Percentiles rank a stretch among this genome's conserved stretches.
Evolutionary conservation across 2,113 vertebrate species (phyloP).

Genomic region (Ploceus nigricollis): DNA sequence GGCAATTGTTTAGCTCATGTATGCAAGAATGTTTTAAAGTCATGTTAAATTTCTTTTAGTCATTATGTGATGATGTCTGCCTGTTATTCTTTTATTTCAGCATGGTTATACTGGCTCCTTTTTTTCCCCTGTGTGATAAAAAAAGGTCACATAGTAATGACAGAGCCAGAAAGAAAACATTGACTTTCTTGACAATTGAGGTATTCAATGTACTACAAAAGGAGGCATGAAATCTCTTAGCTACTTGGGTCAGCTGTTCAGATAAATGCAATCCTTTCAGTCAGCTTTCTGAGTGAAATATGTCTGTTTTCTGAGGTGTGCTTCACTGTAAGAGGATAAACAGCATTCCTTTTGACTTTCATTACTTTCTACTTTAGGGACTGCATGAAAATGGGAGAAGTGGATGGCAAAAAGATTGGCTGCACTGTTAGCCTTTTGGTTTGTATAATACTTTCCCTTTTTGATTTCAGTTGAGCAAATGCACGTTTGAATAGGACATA

Average conservation of each 20-base stretch:
- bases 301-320: background rate
- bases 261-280: background rate
- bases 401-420: constrained; percentile 97
- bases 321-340: background rate
- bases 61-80: background rate
- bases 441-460: constrained; percentile 53
- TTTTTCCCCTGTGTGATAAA: background rate
- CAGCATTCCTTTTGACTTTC: background rate
- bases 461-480: background rate
- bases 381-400: constrained; percentile 98
- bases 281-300: background rate
- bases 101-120: background rate
- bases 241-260: background rate
- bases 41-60: background rate
- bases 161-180: background rate
- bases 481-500: background rate
- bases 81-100: background rate
- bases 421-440: constrained; percentile 98
- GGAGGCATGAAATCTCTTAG: background rate
- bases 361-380: constrained; percentile 79
- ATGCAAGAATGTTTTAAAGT: background rate
- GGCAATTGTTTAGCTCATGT: background rate
- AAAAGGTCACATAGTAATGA: background rate
- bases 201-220: background rate
- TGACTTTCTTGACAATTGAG: background rate